A percentile compares a stretch with the other conserved stretches of the same genome.
Evolutionary conservation across 2,888 invertebrate genomes (phyloP).

Genomic region (Lobophora halterata): DNA sequence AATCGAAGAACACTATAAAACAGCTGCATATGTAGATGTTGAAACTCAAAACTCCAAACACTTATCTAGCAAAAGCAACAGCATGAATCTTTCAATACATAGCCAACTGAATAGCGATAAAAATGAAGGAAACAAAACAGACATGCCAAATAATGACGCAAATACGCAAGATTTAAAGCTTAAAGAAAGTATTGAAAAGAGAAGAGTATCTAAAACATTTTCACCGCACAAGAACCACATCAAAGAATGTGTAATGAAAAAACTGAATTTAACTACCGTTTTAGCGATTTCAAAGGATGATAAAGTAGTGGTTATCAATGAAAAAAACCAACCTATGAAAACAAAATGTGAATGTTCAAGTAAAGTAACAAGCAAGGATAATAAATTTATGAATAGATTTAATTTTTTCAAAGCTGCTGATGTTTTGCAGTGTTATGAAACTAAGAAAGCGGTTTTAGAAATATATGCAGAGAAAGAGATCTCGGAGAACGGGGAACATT

Average conservation of each 20-base stretch:
- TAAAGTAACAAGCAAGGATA: too few species aligned
- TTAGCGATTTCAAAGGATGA: slow-evolving; percentile 42
- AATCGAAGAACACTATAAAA: slow-evolving; percentile 38
- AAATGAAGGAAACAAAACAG: slow-evolving; percentile 9
- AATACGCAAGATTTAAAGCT: slow-evolving; percentile 11
- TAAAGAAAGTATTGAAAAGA: slow-evolving; percentile 17
- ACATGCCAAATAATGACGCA: slow-evolving; percentile 2
- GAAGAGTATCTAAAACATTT: slow-evolving; percentile 29
- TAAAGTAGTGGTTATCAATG: slow-evolving; percentile 35
- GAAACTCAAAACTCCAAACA: slow-evolving; percentile 48
- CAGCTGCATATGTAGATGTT: slow-evolving; percentile 38
- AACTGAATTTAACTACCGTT: slow-evolving; percentile 33
- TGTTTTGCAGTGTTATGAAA: slow-evolving; percentile 59
- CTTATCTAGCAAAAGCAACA: slow-evolving; percentile 30
- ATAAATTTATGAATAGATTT: slow-evolving; percentile 14
- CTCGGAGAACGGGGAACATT: slow-evolving; percentile 39
- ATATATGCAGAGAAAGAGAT: slow-evolving; percentile 56
- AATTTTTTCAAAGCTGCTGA: slow-evolving; percentile 35
- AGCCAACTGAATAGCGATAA: slow-evolving; percentile 18
- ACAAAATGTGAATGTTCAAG: too few species aligned
- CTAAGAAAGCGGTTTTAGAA: slow-evolving; percentile 65
- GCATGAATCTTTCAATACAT: slow-evolving; percentile 28
- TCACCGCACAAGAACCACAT: slow-evolving; percentile 1
- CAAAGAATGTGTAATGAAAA: slow-evolving; percentile 6
- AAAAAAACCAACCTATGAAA: slow-evolving; percentile 3